Percentiles rank a stretch among this genome's conserved stretches.
Evolutionary conservation across 2,797 vertebrate species (phyloP).

Genomic region (Orestias chungarensis): DNA sequence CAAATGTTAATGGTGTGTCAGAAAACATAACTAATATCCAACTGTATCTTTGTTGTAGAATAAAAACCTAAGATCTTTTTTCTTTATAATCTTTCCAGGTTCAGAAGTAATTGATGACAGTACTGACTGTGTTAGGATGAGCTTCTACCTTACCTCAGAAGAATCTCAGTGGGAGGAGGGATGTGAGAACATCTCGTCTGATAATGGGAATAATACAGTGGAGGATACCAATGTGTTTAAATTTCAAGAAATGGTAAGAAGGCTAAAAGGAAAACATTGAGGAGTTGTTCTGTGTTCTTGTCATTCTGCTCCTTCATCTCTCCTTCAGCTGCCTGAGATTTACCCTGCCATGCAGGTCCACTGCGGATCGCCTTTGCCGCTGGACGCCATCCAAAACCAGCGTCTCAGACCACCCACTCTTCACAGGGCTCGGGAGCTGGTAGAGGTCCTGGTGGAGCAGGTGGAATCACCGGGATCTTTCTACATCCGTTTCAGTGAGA

Average conservation of each 20-base stretch:
- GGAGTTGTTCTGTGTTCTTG: background rate
- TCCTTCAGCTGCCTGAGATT: constrained; percentile 47
- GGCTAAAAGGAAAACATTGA: background rate
- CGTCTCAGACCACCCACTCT: constrained; percentile 79
- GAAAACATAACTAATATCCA: background rate
- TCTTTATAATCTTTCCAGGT: constrained; percentile 15
- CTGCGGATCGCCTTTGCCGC: constrained; percentile 73
- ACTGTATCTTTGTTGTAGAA: background rate
- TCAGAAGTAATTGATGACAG: constrained; percentile 8
- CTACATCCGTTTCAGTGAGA: constrained; percentile 83
- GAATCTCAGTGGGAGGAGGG: constrained; percentile 67
- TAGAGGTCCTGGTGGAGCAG: constrained; percentile 84
- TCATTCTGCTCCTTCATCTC: background rate
- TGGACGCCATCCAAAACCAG: constrained; percentile 82
- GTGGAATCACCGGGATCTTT: constrained; percentile 87
- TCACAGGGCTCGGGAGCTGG: constrained; percentile 70
- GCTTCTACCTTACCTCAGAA: constrained; percentile 42
- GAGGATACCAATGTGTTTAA: constrained; percentile 24
- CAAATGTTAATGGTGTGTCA: background rate
- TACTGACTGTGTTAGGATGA: constrained; percentile 14
- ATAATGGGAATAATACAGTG: background rate
- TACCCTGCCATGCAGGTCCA: constrained; percentile 51
- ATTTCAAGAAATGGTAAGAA: constrained; percentile 53
- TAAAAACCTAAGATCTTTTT: background rate
- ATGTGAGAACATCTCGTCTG: background rate